These are phyloP conservation scores for Axinella damicornis DNA, from an alignment of 37 sponge, comb jelly and placozoan species.

Conservation along the genomic window DNA sequence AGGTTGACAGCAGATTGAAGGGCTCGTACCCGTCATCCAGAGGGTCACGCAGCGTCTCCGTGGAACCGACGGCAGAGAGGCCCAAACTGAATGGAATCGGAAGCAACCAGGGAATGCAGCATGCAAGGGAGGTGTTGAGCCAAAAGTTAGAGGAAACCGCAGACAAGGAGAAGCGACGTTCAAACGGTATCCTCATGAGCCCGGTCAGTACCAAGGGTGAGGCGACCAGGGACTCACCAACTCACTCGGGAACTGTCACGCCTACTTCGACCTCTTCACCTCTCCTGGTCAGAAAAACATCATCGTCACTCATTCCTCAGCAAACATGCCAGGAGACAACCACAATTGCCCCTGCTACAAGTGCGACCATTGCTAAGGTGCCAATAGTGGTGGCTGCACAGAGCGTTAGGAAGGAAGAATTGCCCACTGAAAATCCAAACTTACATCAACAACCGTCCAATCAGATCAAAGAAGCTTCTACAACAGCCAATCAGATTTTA, in stretches of 20 bases:
- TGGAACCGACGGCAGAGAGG: background rate
- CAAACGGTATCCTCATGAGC: constrained; percentile 7
- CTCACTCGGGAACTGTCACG: background rate
- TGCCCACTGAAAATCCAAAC: no score
- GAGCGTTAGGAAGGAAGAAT: no score
- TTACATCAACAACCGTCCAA: no score
- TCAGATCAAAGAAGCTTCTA: no score
- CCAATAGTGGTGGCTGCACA: no score
- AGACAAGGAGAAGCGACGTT: constrained; percentile 10
- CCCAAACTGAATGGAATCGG: background rate
- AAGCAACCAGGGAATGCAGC: background rate
- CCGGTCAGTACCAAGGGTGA: constrained; percentile 38
- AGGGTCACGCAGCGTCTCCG: background rate
- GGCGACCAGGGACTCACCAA: constrained; percentile 16
- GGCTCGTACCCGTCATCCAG: background rate
- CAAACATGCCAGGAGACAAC: no score
- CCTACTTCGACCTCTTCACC: background rate
- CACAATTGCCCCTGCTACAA: no score
- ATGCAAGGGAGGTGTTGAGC: background rate
- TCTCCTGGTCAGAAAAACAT: background rate
- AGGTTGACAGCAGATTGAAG: constrained; percentile 38
- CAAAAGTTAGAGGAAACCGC: background rate
- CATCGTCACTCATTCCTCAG: background rate
- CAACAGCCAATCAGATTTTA: no score
- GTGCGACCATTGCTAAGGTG: no score